Evolutionary conservation across 2,888 invertebrate species (phyloP).

Genomic region (Eupithecia subumbrata): DNA sequence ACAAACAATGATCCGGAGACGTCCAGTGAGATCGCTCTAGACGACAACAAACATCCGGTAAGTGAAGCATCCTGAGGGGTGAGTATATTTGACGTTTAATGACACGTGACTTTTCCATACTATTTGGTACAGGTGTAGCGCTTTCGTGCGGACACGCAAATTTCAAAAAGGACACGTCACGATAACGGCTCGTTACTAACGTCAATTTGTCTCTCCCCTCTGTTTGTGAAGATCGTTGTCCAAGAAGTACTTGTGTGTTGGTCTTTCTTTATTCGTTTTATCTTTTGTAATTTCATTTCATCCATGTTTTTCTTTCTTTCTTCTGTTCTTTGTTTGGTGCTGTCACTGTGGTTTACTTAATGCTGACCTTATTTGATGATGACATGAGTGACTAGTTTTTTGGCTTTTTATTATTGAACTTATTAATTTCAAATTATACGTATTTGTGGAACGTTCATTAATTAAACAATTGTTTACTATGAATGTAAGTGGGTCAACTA

Average conservation of each 20-base stretch:
- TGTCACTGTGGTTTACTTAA: neutral
- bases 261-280: neutral
- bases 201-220: too few relatives aligned
- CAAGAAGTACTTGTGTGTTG: neutral
- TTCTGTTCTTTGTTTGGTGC: neutral
- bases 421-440: too few relatives aligned
- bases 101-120: too few relatives aligned
- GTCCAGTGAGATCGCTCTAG: conserved; percentile 87
- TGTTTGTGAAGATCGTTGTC: too few relatives aligned
- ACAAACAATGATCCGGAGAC: conserved; percentile 88
- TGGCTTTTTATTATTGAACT: too few relatives aligned
- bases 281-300: neutral
- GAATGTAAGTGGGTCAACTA: neutral
- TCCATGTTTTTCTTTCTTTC: neutral
- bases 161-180: too few relatives aligned
- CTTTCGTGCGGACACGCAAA: too few relatives aligned
- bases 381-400: neutral
- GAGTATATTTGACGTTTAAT: too few relatives aligned
- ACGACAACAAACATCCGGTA: conserved; percentile 88
- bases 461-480: too few relatives aligned
- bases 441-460: too few relatives aligned
- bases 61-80: conserved; percentile 42
- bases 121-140: too few relatives aligned
- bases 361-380: neutral
- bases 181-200: too few relatives aligned